Conservation (phyloP, 2,797 vertebrate genomes). For the Arrhamphus sclerolepis region DNA sequence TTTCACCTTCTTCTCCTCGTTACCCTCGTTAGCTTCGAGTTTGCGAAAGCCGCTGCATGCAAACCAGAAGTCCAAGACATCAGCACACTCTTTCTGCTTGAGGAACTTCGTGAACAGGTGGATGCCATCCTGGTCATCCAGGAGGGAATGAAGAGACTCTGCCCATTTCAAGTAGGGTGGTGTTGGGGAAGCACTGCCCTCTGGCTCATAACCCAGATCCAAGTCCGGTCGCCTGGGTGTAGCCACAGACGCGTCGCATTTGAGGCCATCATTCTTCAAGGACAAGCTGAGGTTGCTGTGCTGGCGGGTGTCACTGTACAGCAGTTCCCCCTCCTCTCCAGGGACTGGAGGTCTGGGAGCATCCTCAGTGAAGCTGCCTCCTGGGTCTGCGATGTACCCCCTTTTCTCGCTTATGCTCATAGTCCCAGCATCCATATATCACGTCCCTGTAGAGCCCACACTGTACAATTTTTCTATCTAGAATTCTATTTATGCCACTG, state of each 20-base stretch:
- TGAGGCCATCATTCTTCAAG: conserved; percentile 83
- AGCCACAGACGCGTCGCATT: conserved; percentile 89
- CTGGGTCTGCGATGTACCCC: conserved; percentile 88
- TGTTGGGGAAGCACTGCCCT: conserved; percentile 96
- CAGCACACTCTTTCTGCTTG: conserved; percentile 91
- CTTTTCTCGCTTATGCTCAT: conserved; percentile 91
- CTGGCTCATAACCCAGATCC: conserved; percentile 97
- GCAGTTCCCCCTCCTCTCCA: conserved; percentile 94
- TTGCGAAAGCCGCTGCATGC: conserved; percentile 97
- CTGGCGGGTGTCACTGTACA: conserved; percentile 85
- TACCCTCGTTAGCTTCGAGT: conserved; percentile 85
- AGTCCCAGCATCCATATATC: conserved; percentile 82
- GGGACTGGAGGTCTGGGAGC: conserved; percentile 96
- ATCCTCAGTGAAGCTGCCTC: conserved; percentile 96
- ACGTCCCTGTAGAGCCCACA: conserved; percentile 74
- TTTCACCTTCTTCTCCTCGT: conserved; percentile 94
- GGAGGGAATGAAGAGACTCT: conserved; percentile 93
- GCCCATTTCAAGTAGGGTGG: conserved; percentile 98
- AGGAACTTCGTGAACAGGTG: conserved; percentile 94
- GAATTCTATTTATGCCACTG: conserved; percentile 74
- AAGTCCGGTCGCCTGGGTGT: conserved; percentile 92
- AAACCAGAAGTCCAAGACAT: conserved; percentile 99
- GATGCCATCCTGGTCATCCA: conserved; percentile 98
- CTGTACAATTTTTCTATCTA: conserved; percentile 77
- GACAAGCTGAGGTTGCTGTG: conserved; percentile 82